phyloP scores from a whole-genome alignment of 1,140 invertebrate species.

The Megalonaias nervosa region DNA sequence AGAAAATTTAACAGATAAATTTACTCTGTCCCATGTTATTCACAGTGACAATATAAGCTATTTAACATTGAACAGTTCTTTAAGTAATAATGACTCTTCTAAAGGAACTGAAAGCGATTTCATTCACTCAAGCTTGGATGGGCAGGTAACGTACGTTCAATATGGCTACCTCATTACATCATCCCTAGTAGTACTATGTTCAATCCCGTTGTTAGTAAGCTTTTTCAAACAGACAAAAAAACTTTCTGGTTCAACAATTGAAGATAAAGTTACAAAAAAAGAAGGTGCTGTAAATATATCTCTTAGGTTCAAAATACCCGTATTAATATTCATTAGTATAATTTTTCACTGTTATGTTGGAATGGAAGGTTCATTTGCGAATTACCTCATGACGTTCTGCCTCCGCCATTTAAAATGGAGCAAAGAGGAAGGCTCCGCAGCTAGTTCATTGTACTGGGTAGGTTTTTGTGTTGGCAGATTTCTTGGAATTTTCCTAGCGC shows the following conservation, averaged over 20 bases:
- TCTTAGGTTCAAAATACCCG: conserved; percentile 22
- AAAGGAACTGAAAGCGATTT: neutral
- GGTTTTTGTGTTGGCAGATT: conserved; percentile 45
- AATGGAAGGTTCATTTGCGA: conserved; percentile 45
- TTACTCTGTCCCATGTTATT: neutral
- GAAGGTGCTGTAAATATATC: conserved; percentile 9
- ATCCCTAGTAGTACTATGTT: conserved; percentile 19
- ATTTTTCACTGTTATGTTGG: conserved; percentile 42
- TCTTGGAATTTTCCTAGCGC: conserved; percentile 43
- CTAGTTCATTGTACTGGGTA: conserved; percentile 51
- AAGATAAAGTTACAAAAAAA: neutral
- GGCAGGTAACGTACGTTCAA: neutral
- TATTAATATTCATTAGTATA: conserved; percentile 28
- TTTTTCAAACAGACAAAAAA: conserved; percentile 7
- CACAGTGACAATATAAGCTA: neutral
- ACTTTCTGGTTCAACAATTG: neutral
- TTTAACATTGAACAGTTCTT: neutral
- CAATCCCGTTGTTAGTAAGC: conserved; percentile 38
- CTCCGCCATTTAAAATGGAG: conserved; percentile 49
- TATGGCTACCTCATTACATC: conserved; percentile 36
- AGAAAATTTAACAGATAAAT: too few species aligned
- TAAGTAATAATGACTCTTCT: neutral
- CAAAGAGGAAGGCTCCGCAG: conserved; percentile 39
- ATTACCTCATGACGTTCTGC: conserved; percentile 45
- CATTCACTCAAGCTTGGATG: neutral